Base-by-base conservation (phyloP, 1,140 invertebrate species). In the Anastatus disparis region DNA sequence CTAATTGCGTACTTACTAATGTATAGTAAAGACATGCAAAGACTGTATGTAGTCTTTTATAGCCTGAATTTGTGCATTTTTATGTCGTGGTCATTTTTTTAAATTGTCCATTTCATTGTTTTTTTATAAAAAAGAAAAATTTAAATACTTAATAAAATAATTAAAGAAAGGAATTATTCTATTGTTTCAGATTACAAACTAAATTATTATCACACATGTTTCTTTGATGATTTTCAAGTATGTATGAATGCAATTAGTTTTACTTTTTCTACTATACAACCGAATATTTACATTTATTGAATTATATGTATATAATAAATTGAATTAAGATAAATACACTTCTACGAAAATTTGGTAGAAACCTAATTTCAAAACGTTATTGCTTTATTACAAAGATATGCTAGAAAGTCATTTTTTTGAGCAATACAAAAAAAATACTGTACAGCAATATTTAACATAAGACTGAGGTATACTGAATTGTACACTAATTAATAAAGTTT, bases 331-430 rank as follows among this genome's bases (percentile, higher is more conserved):
- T 52, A 44, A 70, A 44, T 62, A 69, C 56, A 70, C 20, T 24
- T 7, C 22, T 65, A 52, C 62, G 40, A 50, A 64, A 62, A 71
- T 29, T 46, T 56, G 31, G 55, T 65, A 58, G 61, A 59, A 71
- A 59, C 20, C 55, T 71, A 66, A 42, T 31, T 64, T 56, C 15
- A 26, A 71, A 64, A 53, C 3, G 24, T 65, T 71, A 71, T 71
- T 65, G 70, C 70, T 71, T 66, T 71, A 65, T 59, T 71, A 71
- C 70, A 71, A 68, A 68, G 70, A 55, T 71, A 64, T 65, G 59
- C 42, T 71, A 64, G 53, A 50, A 71, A 59, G 31, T 52, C 13
- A 52, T 61, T 52, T 22, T 61, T 9, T 38, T 59, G 35, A 66
- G n/a, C 35, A 61, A 52, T 65, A 24, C 22, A 15, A 65, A 59